Evolutionary conservation across 2,888 invertebrate species (phyloP).

Genomic region (Branchellion lobata): DNA sequence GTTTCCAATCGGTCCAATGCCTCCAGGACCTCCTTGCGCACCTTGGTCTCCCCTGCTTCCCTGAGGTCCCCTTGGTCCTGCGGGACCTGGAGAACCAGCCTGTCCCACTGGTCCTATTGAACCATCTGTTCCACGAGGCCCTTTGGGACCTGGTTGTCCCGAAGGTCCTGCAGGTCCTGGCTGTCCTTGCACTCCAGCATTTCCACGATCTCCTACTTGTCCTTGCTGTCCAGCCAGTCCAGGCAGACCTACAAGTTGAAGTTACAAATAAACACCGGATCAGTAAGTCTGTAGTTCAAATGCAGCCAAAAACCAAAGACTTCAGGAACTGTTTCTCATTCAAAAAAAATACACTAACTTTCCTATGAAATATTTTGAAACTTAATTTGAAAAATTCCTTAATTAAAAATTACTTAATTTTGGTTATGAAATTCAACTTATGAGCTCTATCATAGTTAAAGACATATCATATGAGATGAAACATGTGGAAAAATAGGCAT

Average conservation of each 20-base stretch:
- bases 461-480: too few species aligned
- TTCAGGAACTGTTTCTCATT: constrained; percentile 40
- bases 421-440: too few species aligned
- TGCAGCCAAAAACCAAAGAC: constrained; percentile 48
- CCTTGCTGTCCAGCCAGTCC: constrained; percentile 32
- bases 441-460: too few species aligned
- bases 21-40: constrained; percentile 11
- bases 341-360: constrained; percentile 37
- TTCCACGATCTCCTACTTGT: not conserved
- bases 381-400: too few species aligned
- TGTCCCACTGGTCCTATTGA: constrained; percentile 33
- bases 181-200: constrained; percentile 20
- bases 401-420: too few species aligned
- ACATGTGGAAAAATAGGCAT: too few species aligned
- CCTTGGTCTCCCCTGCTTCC: constrained; percentile 34
- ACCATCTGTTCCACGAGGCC: constrained; percentile 28
- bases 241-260: constrained; percentile 24
- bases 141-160: constrained; percentile 33
- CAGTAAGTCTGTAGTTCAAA: constrained; percentile 48
- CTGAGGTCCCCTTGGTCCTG: constrained; percentile 43
- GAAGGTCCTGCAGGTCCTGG: not conserved
- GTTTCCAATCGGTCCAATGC: constrained; percentile 27
- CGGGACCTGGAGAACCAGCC: constrained; percentile 39
- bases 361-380: too few species aligned
- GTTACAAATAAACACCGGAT: not conserved